These are phyloP conservation scores for Falco punctatus DNA, from an alignment of 2,113 vertebrate genomes.

Conservation along the genomic window DNA sequence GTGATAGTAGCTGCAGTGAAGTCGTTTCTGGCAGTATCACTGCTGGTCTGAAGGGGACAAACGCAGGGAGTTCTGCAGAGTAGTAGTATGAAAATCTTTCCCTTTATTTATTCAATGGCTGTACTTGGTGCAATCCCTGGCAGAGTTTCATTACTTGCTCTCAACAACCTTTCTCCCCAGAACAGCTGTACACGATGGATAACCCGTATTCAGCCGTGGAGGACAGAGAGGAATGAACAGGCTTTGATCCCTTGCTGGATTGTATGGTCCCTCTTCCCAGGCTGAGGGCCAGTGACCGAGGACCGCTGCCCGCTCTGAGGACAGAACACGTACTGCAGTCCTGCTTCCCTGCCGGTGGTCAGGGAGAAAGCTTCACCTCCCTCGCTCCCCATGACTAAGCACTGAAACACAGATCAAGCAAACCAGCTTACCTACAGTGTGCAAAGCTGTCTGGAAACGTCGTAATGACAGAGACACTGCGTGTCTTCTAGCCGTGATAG, in stretches of 20 bases:
- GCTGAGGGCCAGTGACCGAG: neutral
- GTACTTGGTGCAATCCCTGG: neutral
- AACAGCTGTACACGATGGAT: neutral
- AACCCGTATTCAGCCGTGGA: accelerated
- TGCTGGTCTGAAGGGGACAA: neutral
- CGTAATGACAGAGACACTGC: neutral
- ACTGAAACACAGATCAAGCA: neutral
- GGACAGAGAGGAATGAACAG: neutral
- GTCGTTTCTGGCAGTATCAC: neutral
- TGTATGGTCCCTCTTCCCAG: neutral
- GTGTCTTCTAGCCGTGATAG: accelerated
- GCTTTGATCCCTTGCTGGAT: neutral
- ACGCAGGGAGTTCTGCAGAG: neutral
- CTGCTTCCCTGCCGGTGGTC: accelerated
- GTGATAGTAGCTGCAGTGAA: neutral
- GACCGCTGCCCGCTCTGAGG: neutral
- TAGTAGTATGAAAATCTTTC: neutral
- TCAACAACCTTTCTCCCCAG: neutral
- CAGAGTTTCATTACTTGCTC: neutral
- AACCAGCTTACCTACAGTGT: neutral
- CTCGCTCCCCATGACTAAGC: neutral
- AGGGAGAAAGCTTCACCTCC: neutral
- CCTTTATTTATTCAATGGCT: neutral
- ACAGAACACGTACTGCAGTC: neutral
- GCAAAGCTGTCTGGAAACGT: neutral